A percentile compares a stretch with the other conserved stretches of the same genome.
These are phyloP conservation scores for Poeciliopsis turneri DNA, from an alignment of 2,797 vertebrate genomes.

Conservation along the genomic window DNA sequence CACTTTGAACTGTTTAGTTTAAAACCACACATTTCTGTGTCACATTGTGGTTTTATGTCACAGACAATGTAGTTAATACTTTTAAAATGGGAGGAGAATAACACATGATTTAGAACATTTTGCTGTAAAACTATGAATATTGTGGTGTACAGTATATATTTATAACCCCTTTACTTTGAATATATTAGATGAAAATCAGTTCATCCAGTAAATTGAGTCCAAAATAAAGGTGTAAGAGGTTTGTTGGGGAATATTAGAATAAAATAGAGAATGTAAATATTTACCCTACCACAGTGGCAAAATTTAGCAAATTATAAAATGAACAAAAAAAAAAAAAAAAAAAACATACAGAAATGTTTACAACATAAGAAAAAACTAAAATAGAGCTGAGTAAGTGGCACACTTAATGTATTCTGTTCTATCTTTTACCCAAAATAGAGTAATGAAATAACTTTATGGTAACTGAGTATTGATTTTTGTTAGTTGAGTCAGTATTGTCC, in stretches of 20 bases:
- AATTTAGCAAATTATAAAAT: too few relatives aligned
- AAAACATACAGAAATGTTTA: too few relatives aligned
- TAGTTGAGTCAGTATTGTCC: neutral
- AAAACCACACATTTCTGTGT: neutral
- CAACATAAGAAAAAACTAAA: too few relatives aligned
- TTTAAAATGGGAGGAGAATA: neutral
- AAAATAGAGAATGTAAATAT: too few relatives aligned
- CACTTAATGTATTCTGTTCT: neutral
- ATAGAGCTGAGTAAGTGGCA: neutral
- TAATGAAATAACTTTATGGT: neutral
- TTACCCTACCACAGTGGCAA: too few relatives aligned
- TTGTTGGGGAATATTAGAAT: too few relatives aligned
- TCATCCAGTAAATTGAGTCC: neutral
- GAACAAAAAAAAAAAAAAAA: too few relatives aligned
- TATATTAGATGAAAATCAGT: neutral
- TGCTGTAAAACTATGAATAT: neutral
- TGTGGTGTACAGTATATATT: neutral
- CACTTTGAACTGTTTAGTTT: neutral
- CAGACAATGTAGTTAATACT: neutral
- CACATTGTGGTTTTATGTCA: neutral
- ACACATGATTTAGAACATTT: neutral
- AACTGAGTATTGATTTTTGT: neutral
- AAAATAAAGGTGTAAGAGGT: neutral
- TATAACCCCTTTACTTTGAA: neutral
- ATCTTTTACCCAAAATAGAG: neutral